Evolutionary conservation across 2,113 vertebrate genomes (phyloP).

Genomic region (Saccopteryx bilineata): DNA sequence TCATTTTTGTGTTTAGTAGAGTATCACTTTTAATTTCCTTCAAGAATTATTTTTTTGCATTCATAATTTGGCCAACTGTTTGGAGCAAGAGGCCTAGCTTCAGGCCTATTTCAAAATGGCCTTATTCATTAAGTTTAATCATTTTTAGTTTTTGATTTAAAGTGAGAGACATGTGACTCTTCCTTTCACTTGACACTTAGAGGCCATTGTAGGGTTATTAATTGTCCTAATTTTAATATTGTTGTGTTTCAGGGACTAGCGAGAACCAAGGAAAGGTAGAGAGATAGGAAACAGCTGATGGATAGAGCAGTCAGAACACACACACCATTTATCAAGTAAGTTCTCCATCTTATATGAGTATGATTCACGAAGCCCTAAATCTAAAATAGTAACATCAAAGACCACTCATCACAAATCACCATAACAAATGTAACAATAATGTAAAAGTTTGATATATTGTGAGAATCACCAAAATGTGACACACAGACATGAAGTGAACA

Average conservation of each 20-base stretch:
- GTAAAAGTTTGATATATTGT: too few relatives aligned
- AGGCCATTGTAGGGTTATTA: neutral
- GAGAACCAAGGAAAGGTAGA: neutral
- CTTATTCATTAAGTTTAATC: neutral
- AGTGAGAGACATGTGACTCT: neutral
- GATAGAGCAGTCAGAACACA: neutral
- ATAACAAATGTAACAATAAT: too few relatives aligned
- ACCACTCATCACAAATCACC: too few relatives aligned
- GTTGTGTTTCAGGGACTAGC: neutral
- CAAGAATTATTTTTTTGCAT: neutral
- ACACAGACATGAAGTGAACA: too few relatives aligned
- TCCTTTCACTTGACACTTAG: neutral
- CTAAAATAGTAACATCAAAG: too few relatives aligned
- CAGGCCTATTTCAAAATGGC: neutral
- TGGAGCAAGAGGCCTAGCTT: neutral
- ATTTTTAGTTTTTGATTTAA: neutral
- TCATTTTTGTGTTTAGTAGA: neutral
- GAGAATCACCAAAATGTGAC: too few relatives aligned
- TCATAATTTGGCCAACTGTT: neutral
- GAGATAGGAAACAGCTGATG: neutral
- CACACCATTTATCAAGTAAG: neutral
- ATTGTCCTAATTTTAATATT: neutral
- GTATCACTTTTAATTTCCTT: neutral
- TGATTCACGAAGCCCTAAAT: too few relatives aligned
- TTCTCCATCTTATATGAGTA: neutral